Base-by-base conservation (phyloP, 2,888 invertebrate species). In the Ochropleura leucogaster region DNA sequence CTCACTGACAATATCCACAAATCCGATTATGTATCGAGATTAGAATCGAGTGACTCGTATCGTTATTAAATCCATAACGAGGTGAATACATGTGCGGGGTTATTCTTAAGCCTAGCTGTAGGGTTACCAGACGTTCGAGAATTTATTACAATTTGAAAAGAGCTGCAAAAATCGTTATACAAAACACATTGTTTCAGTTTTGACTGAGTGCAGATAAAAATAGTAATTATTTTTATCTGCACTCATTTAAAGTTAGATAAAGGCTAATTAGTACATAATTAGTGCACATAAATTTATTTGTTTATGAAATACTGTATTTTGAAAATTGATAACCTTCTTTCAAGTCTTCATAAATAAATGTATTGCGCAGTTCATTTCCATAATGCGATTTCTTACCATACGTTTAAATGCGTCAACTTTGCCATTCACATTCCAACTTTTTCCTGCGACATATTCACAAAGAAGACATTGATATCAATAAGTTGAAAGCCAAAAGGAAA, bases 61-160 rank as follows among this genome's bases (percentile, higher is more conserved):
- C 86, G 79, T 82, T 88, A 87, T 87, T 88, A 86, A 86, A 88
- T 88, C 82, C 87, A 87, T 87, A 87, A 87, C 87, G 85, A 87
- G 83, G 73, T 79, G 86, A 82, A 72, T 84, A 86, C 78, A 72
- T 74, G 69, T 64, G 59, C 55, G 47, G 62, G 63, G 69, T 44
- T 73, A 71, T 72, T 76, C 68, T 76, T 68, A 73, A 47, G 68
- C 57, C 66, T 67, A 67, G 71, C 67, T 53, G 64, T 79, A 87
- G 87, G 86, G 85, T 74, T 87, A 76, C 51, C 76, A 73, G 69
- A 67, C 68, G 63, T 72, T 59, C 4, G 4, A 7, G 18, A 53
- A 57, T 62, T 60, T 53, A 47, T 71, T 68, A 40, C 40, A 49
- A 69, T 44, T 68, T 62, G 4, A 53, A 67, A 63, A 64, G 44